Percentiles rank a stretch among this genome's conserved stretches.
phyloP scores from a whole-genome alignment of 2,888 invertebrate species.

The Pseudeuparius sepicola region DNA sequence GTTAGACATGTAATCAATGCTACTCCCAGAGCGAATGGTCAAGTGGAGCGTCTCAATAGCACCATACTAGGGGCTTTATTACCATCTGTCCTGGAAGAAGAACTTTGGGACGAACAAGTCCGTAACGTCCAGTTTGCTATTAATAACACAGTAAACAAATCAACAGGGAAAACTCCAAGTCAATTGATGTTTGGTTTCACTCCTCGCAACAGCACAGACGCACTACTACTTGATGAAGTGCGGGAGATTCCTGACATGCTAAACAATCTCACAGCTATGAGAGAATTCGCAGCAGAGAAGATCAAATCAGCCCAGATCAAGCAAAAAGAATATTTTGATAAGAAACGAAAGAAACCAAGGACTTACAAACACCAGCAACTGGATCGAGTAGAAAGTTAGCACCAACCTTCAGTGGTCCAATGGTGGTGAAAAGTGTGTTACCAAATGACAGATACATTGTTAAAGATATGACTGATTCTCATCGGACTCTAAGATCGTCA shows the following conservation, averaged over 20 bases:
- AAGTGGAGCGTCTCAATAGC: constrained; percentile 29
- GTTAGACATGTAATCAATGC: constrained; percentile 28
- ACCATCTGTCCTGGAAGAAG: constrained; percentile 25
- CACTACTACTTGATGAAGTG: constrained; percentile 15
- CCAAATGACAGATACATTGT: constrained; percentile 20
- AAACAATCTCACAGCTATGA: constrained; percentile 6
- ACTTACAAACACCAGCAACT: constrained; percentile 10
- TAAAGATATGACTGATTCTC: constrained; percentile 15
- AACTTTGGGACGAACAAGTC: constrained; percentile 32
- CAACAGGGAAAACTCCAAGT: constrained; percentile 18
- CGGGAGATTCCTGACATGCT: constrained; percentile 7
- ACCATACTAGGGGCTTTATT: constrained; percentile 27
- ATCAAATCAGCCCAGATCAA: constrained; percentile 6
- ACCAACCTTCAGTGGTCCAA: constrained; percentile 18
- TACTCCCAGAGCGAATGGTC: constrained; percentile 32
- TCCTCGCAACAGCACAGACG: constrained; percentile 15
- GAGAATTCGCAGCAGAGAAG: constrained; percentile 12
- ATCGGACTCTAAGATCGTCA: constrained; percentile 11
- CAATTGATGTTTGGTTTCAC: constrained; percentile 18
- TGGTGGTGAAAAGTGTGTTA: constrained; percentile 18
- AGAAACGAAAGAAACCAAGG: constrained; percentile 15
- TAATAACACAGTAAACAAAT: constrained; percentile 23
- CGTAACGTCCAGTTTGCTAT: constrained; percentile 28
- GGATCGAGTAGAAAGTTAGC: constrained; percentile 17
- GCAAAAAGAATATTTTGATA: constrained; percentile 17